phyloP scores from a whole-genome alignment of 2,888 invertebrate species.

The Amblyjoppa proteus region DNA sequence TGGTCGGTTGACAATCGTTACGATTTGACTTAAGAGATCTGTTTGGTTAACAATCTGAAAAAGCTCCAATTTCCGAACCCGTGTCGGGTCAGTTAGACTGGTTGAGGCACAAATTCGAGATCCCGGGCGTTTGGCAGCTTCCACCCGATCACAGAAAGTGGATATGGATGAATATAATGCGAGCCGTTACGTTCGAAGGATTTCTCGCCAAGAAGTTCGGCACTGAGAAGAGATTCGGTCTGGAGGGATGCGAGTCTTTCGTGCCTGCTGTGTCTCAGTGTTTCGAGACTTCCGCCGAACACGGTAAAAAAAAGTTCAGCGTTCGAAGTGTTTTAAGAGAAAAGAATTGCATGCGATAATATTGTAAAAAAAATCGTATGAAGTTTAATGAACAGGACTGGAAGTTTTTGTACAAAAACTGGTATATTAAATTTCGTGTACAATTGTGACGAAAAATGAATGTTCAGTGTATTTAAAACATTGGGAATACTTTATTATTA shows the following conservation, averaged over 20 bases:
- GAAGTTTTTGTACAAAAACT: too few species aligned
- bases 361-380: too few species aligned
- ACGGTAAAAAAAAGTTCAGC: constrained; percentile 67
- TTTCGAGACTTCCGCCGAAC: constrained; percentile 77
- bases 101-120: constrained; percentile 79
- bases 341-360: too few species aligned
- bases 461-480: too few species aligned
- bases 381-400: too few species aligned
- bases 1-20: constrained; percentile 69
- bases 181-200: constrained; percentile 77
- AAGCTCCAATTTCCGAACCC: constrained; percentile 23
- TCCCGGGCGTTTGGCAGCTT: constrained; percentile 77
- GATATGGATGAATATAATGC: constrained; percentile 79
- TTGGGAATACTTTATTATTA: too few species aligned
- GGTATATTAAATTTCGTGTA: too few species aligned
- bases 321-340: neutral
- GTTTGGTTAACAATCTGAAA: neutral
- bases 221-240: constrained; percentile 80
- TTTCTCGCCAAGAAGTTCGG: constrained; percentile 79
- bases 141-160: constrained; percentile 76
- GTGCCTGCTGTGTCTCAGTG: constrained; percentile 76
- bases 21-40: neutral
- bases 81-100: constrained; percentile 77
- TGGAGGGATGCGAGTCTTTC: constrained; percentile 81
- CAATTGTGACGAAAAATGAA: too few species aligned